A percentile compares a stretch with the other conserved stretches of the same genome.
Evolutionary conservation across 1,140 invertebrate genomes (phyloP).

Genomic region (Epicauta chinensis): DNA sequence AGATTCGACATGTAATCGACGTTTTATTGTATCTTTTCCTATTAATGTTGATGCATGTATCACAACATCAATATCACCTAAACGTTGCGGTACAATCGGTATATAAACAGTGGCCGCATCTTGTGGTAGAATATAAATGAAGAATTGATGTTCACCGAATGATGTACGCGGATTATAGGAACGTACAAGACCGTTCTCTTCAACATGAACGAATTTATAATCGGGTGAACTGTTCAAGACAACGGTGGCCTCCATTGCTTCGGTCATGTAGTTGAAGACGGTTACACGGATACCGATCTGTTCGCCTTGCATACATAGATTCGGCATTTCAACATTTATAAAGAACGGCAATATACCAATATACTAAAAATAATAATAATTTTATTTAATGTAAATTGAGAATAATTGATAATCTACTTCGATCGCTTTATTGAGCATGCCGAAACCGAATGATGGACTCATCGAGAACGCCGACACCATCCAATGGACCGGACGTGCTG

Average conservation of each 20-base stretch:
- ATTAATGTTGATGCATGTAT: constrained; percentile 81
- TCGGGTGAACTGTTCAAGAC: constrained; percentile 77
- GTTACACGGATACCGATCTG: constrained; percentile 88
- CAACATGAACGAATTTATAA: constrained; percentile 93
- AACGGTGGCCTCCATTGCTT: constrained; percentile 77
- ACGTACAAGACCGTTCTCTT: constrained; percentile 78
- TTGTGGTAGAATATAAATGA: constrained; percentile 78
- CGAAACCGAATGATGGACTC: constrained; percentile 77
- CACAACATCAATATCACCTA: constrained; percentile 75
- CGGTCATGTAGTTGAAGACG: constrained; percentile 89
- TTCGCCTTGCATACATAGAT: constrained; percentile 77
- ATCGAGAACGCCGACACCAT: constrained; percentile 89
- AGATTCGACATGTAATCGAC: constrained; percentile 74
- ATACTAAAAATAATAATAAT: constrained; percentile 52
- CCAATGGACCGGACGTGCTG: constrained; percentile 80
- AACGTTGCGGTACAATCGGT: constrained; percentile 77
- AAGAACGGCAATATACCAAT: constrained; percentile 85
- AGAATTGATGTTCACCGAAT: constrained; percentile 88
- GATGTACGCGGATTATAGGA: constrained; percentile 83
- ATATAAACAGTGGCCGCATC: constrained; percentile 78
- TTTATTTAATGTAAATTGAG: background rate
- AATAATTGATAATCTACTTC: constrained; percentile 47
- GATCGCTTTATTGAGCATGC: constrained; percentile 71
- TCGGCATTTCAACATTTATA: constrained; percentile 92
- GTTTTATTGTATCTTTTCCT: constrained; percentile 68